These are phyloP conservation scores for Sebastes steindachneri DNA, from an alignment of 2,797 vertebrate genomes.

Conservation along the genomic window DNA sequence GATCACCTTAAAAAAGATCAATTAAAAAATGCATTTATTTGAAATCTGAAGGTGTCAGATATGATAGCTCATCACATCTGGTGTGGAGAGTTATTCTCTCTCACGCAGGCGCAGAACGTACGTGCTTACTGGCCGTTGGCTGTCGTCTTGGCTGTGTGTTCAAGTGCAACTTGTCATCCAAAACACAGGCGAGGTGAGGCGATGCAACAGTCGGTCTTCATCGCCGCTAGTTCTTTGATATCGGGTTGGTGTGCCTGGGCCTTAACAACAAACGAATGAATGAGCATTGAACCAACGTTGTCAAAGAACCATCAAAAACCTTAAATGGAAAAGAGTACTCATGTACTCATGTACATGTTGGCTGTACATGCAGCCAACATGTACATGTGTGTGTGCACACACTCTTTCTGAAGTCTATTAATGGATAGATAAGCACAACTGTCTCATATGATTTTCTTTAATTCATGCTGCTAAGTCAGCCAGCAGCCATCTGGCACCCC, in stretches of 20 bases:
- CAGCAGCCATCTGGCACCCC: slow-evolving; percentile 64
- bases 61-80: not conserved
- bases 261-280: not conserved
- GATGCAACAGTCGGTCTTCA: too few relatives aligned
- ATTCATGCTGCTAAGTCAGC: slow-evolving; percentile 58
- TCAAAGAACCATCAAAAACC: not conserved
- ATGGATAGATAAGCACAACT: slow-evolving; percentile 63
- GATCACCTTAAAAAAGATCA: not conserved
- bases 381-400: not conserved
- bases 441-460: slow-evolving; percentile 60
- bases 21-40: not conserved
- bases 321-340: not conserved
- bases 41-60: not conserved
- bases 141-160: too few relatives aligned
- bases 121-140: too few relatives aligned
- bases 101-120: too few relatives aligned
- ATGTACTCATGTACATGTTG: too few relatives aligned
- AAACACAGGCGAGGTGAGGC: too few relatives aligned
- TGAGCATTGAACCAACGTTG: not conserved
- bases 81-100: not conserved
- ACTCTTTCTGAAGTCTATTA: slow-evolving; percentile 43
- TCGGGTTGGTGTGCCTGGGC: too few relatives aligned
- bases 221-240: too few relatives aligned
- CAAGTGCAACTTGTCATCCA: too few relatives aligned
- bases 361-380: not conserved